A percentile compares a stretch with the other conserved stretches of the same genome.
phyloP scores from a whole-genome alignment of 2,113 vertebrate genomes.

The Hemiprocne comata region DNA sequence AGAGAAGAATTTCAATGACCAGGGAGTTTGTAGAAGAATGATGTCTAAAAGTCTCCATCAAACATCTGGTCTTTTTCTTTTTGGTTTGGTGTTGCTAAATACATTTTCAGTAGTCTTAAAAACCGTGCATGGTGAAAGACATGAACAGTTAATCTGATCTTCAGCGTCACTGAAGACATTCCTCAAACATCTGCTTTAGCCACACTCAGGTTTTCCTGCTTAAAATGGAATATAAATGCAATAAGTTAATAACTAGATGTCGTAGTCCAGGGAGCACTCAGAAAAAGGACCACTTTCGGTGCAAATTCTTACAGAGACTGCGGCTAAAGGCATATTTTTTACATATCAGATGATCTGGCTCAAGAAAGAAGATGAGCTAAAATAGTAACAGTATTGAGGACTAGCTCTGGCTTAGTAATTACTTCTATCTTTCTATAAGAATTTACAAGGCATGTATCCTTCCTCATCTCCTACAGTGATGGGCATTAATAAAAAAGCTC shows the following conservation, averaged over 20 bases:
- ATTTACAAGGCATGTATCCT: neutral
- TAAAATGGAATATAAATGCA: neutral
- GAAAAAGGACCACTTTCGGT: neutral
- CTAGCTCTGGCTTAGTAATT: neutral
- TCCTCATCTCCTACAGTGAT: neutral
- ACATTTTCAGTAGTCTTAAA: neutral
- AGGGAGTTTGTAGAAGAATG: neutral
- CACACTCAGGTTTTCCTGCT: neutral
- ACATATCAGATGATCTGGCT: neutral
- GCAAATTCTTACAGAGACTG: neutral
- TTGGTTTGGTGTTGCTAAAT: neutral
- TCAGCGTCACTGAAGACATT: neutral
- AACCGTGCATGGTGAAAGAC: neutral
- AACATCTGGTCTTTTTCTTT: neutral
- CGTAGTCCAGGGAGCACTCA: neutral
- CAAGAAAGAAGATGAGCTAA: neutral
- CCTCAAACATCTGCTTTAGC: neutral
- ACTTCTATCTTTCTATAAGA: neutral
- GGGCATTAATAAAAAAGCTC: neutral
- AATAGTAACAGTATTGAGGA: constrained; percentile 7
- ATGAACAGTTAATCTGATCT: neutral
- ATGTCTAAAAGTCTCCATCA: neutral
- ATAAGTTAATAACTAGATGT: neutral
- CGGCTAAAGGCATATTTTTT: neutral
- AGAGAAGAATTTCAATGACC: neutral